Conservation (phyloP, 2,797 vertebrate genomes). For the Acanthiza pusilla region DNA sequence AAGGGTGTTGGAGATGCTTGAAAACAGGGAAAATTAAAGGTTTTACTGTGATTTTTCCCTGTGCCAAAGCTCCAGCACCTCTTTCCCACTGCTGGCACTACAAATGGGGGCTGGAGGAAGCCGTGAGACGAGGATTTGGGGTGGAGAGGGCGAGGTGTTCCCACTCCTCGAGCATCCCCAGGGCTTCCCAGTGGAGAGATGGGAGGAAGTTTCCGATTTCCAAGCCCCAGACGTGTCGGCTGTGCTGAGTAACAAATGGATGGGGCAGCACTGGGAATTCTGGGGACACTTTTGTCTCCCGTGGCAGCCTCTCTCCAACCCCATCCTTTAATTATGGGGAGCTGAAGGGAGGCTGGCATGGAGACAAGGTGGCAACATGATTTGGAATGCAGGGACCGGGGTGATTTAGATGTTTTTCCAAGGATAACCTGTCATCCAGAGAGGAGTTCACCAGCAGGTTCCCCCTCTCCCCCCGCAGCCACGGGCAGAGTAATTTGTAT, state of each 20-base stretch:
- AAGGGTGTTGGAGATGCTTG: neutral
- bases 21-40: neutral
- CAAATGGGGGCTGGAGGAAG: neutral
- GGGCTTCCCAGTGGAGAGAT: neutral
- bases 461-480: neutral
- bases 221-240: neutral
- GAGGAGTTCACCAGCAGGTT: neutral
- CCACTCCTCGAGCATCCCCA: neutral
- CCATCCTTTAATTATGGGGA: neutral
- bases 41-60: fast-evolving
- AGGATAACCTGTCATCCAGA: neutral
- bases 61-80: neutral
- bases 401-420: neutral
- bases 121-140: neutral
- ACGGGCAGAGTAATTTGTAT: neutral
- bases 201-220: neutral
- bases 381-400: neutral
- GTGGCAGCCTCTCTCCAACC: neutral
- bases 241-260: neutral
- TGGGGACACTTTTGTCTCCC: neutral
- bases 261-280: neutral
- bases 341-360: neutral
- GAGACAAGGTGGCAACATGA: neutral
- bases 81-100: neutral
- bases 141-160: neutral